A percentile compares a stretch with the other conserved stretches of the same genome.
phyloP scores from a whole-genome alignment of 1,140 invertebrate genomes.

The Lineus longissimus region DNA sequence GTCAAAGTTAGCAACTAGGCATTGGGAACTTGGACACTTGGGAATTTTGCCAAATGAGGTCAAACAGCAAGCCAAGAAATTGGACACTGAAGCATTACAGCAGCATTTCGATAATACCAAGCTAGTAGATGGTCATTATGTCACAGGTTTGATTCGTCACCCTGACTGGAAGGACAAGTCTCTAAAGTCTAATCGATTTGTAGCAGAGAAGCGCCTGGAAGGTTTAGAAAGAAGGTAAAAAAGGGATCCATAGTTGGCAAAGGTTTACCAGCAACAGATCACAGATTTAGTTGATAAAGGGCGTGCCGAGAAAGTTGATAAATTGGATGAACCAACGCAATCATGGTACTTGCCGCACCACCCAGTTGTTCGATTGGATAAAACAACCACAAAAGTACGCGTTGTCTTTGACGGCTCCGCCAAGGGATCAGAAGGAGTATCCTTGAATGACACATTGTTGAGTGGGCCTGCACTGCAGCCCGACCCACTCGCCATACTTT shows the following conservation, averaged over 20 bases:
- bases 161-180: not conserved
- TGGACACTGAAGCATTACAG: not conserved
- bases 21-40: too few species aligned
- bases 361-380: constrained; percentile 16
- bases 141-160: not conserved
- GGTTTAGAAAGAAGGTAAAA: not conserved
- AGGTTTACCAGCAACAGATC: not conserved
- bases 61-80: not conserved
- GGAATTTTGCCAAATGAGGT: not conserved
- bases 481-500: too few species aligned
- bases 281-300: not conserved
- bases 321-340: not conserved
- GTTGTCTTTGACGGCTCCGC: too few species aligned
- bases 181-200: not conserved
- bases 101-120: not conserved
- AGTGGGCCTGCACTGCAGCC: constrained; percentile 47
- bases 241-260: not conserved
- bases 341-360: constrained; percentile 23
- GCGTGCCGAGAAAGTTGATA: too few species aligned
- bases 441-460: constrained; percentile 17
- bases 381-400: constrained; percentile 18
- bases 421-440: constrained; percentile 7
- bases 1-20: not conserved
- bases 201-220: not conserved
- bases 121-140: not conserved